Percentiles rank a stretch among this genome's conserved stretches.
phyloP scores from a whole-genome alignment of 1,140 invertebrate species.

The Eurytemora carolleeae region DNA sequence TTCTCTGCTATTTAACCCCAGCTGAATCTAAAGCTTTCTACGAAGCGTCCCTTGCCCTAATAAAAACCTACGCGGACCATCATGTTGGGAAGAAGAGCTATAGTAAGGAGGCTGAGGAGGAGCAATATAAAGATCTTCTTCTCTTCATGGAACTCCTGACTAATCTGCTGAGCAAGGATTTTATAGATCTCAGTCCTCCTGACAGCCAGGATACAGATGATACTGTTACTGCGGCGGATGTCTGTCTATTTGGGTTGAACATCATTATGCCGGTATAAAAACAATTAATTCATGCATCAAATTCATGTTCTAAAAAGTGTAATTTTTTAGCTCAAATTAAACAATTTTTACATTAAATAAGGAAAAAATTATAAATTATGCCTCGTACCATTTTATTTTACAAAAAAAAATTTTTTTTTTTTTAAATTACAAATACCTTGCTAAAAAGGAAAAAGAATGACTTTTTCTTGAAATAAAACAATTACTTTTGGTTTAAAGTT shows the following conservation, averaged over 20 bases:
- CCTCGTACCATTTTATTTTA: too few species aligned
- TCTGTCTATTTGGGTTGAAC: conserved; percentile 45
- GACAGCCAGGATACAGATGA: conserved; percentile 15
- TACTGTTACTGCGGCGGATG: conserved; percentile 35
- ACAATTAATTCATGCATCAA: too few species aligned
- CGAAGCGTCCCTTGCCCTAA: neutral
- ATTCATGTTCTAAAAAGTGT: too few species aligned
- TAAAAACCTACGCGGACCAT: conserved; percentile 19
- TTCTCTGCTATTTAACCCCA: conserved; percentile 41
- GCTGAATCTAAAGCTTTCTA: conserved; percentile 24
- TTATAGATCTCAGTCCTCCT: conserved; percentile 36
- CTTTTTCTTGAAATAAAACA: too few species aligned
- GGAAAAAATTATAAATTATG: too few species aligned
- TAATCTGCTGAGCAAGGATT: conserved; percentile 46
- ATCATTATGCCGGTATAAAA: conserved; percentile 44
- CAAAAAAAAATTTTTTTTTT: too few species aligned
- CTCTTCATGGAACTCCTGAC: conserved; percentile 47
- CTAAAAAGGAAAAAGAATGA: too few species aligned
- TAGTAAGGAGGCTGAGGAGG: conserved; percentile 39
- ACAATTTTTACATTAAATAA: too few species aligned
- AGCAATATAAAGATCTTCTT: conserved; percentile 47
- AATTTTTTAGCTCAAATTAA: too few species aligned
- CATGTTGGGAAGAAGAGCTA: conserved; percentile 24
- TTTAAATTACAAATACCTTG: too few species aligned
- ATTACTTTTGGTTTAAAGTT: too few species aligned